Base-by-base conservation (phyloP, 35 echinoderm and acorn worm genomes). In the Diadema setosum region DNA sequence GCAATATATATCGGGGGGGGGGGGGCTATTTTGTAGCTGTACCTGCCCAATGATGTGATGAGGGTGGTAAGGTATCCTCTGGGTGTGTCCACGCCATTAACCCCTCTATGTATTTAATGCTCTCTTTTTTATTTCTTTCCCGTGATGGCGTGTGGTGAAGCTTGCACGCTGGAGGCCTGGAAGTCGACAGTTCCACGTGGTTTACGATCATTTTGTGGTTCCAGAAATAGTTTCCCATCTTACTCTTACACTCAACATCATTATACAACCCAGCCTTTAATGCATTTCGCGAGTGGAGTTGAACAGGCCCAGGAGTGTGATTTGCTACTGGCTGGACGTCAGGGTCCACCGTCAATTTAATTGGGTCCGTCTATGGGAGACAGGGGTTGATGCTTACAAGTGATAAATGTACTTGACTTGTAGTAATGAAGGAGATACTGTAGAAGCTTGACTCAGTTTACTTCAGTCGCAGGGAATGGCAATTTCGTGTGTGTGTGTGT, bases 1-100 rank as follows among this genome's bases (percentile, higher is more conserved):
- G 32, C 85, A 24, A 75, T 87, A 26, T 75, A 75, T 34, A 41
- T 70, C 39, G 48, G 64, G 23, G n/a, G n/a, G n/a, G n/a, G n/a
- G n/a, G 32, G 85, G 2, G 65, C 5, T 65, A 26, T 75, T 24
- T 75, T 49, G 65, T 76, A 87, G 18, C 46, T 14, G 30, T 70
- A 70, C n/a, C 63, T 88, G 36, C 84, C 84, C 84, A 3, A 73
- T 21, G 37, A 41, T 43, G 9, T 87, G 42, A 73, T 87, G 83
- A 85, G 45, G 55, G 56, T 85, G 24, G 83, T 85, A 2, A 85
- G 32, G 23, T 85, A 39, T 85, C 83, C 5, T 85, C 83, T 39
- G 40, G 25, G 39, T 42, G 21, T 6, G 76, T 20, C 41, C 45
- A 64, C 33, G 63, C 32, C 67, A 59, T 32, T 85, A 39, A 39